Evolutionary conservation across 1,140 invertebrate genomes (phyloP), one percentile per base, ranked within the genome.

Genomic region (Drosophila willistoni): DNA sequence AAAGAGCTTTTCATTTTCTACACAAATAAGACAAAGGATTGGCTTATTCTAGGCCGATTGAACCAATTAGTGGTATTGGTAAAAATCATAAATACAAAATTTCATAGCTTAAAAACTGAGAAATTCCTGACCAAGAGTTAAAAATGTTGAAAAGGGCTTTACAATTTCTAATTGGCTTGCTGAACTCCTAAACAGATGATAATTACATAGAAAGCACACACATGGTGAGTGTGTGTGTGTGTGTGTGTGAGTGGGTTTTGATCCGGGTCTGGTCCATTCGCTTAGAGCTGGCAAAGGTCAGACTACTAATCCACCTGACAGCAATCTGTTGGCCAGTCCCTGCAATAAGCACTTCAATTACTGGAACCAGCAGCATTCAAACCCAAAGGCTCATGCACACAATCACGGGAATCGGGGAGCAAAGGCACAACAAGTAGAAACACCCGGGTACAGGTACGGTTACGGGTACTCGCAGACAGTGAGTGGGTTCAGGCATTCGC

Each of bases 291-390:
- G 54, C 78, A 68, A 41, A 77, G 64, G 65, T 81, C 74, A 36
- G 66, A 64, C 66, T 67, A 64, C 67, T 79, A 75, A 79, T 65
- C 68, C 80, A 63, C 36, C 59, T 19, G 63, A 64, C 64, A 69
- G 72, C 22, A 39, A 39, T 17, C 29, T 34, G 7, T 12, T 41
- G 17, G 68, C 5, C 42, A 64, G 39, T n/a, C 22, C 39, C 39
- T 41, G 64, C 33, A n/a, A 55, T 68, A 83, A 71, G 67, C 80
- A 44, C 65, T 69, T 68, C 71, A 87, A 82, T 87, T 86, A 82
- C 79, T 69, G 71, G 69, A 19, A 39, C 64, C 42, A 41, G 62
- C 42, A 41, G 62, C 59, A 67, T 66, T 44, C 71, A 81, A 82
- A 73, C 42, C 64, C 65, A 64, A 56, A 29, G 34, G 14, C 41